These are phyloP conservation scores for Ormyrus rosae DNA, from an alignment of 2,888 invertebrate species.

Conservation along the genomic window DNA sequence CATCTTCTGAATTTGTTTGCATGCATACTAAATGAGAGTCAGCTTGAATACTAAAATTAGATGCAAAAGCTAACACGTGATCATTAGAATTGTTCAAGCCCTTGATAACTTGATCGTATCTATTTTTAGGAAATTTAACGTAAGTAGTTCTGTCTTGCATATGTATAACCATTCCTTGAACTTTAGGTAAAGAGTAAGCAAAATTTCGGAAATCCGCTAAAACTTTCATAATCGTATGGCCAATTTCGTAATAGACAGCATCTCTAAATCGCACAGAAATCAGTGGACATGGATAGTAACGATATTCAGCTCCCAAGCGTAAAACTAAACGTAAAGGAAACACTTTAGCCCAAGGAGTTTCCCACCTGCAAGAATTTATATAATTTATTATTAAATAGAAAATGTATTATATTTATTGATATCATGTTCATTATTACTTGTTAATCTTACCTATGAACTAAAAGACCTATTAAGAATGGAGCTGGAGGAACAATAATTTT, in stretches of 20 bases:
- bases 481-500: constrained; percentile 84
- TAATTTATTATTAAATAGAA: constrained; percentile 19
- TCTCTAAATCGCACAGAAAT: constrained; percentile 86
- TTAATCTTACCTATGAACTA: constrained; percentile 82
- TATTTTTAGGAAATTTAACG: constrained; percentile 86
- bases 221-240: constrained; percentile 92
- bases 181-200: constrained; percentile 86
- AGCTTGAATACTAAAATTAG: constrained; percentile 86
- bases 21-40: constrained; percentile 93
- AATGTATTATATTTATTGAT: not conserved
- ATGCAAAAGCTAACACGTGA: constrained; percentile 89
- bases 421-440: constrained; percentile 12
- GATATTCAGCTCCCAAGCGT: constrained; percentile 88
- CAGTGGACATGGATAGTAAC: constrained; percentile 90
- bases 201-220: constrained; percentile 91
- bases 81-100: constrained; percentile 88
- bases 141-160: constrained; percentile 89
- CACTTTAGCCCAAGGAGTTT: constrained; percentile 89
- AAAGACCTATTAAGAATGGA: constrained; percentile 86
- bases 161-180: constrained; percentile 87
- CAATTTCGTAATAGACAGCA: constrained; percentile 89
- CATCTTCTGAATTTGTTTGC: constrained; percentile 82
- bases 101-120: constrained; percentile 85
- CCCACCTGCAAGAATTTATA: constrained; percentile 78
- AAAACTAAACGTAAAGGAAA: constrained; percentile 85